These are phyloP conservation scores for Drosophila pseudoobscura DNA, from an alignment of 1,140 invertebrate species.

Conservation along the genomic window DNA sequence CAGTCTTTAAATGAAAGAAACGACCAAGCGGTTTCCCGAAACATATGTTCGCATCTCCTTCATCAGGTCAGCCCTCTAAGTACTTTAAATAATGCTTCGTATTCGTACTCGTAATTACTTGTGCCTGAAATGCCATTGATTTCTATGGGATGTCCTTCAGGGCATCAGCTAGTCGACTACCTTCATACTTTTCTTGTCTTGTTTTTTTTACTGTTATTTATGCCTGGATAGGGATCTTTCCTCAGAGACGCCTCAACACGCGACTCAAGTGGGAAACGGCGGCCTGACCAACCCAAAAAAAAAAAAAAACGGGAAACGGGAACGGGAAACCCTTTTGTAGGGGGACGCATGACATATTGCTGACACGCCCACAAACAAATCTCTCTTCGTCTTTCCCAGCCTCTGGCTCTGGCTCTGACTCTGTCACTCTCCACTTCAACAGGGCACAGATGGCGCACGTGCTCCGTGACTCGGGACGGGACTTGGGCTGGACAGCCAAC, in stretches of 20 bases:
- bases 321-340: constrained; percentile 22
- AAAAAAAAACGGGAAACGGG: constrained; percentile 6
- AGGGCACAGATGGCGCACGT: constrained; percentile 49
- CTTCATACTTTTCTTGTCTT: background rate
- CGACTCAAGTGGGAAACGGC: constrained; percentile 22
- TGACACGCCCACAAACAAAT: constrained; percentile 74
- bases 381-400: constrained; percentile 27
- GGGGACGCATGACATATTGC: constrained; percentile 70
- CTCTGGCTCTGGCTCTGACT: background rate
- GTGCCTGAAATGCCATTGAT: background rate
- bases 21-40: no score
- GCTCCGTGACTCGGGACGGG: constrained; percentile 14
- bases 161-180: background rate
- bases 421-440: background rate
- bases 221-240: background rate
- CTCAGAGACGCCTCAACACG: background rate
- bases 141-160: background rate
- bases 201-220: background rate
- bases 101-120: no score
- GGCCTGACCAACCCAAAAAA: background rate
- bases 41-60: no score
- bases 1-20: no score
- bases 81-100: no score
- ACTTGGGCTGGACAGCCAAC: constrained; percentile 18
- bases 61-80: no score